Evolutionary conservation across 2,888 invertebrate species (phyloP).

Genomic region (Sesia apiformis): DNA sequence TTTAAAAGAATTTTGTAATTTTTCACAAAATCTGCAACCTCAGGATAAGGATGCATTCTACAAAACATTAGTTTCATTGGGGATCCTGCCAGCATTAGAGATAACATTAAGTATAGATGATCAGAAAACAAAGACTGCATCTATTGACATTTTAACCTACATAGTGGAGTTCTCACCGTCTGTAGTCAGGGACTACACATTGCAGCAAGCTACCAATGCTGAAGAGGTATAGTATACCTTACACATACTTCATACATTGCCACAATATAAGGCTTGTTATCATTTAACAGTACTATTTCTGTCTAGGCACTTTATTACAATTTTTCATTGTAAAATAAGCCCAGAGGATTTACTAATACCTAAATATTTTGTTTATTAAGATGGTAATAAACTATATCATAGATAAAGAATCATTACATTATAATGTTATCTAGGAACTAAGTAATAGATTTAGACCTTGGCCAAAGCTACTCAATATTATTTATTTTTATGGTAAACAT

Average conservation of each 20-base stretch:
- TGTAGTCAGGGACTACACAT: slow-evolving; percentile 96
- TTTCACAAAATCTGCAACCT: slow-evolving; percentile 98
- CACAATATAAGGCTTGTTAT: not conserved
- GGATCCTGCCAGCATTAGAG: slow-evolving; percentile 91
- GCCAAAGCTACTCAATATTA: too few species aligned
- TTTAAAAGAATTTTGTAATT: slow-evolving; percentile 99
- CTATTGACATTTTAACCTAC: slow-evolving; percentile 97
- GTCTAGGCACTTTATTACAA: not conserved
- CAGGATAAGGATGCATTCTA: slow-evolving; percentile 98
- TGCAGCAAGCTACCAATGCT: slow-evolving; percentile 91
- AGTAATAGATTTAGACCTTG: too few species aligned
- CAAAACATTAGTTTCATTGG: slow-evolving; percentile 92
- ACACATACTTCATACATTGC: not conserved
- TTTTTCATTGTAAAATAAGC: not conserved
- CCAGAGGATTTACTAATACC: too few species aligned
- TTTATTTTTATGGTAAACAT: too few species aligned
- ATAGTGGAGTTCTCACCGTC: slow-evolving; percentile 99
- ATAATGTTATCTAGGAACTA: too few species aligned
- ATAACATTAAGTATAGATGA: slow-evolving; percentile 94
- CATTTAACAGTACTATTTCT: not conserved
- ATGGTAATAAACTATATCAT: too few species aligned
- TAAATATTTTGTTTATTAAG: too few species aligned
- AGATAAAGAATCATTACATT: too few species aligned
- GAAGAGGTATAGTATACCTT: slow-evolving; percentile 81
- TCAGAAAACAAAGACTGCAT: slow-evolving; percentile 94